Evolutionary conservation across 2,113 vertebrate species (phyloP).

Genomic region (Ailuropoda melanoleuca): DNA sequence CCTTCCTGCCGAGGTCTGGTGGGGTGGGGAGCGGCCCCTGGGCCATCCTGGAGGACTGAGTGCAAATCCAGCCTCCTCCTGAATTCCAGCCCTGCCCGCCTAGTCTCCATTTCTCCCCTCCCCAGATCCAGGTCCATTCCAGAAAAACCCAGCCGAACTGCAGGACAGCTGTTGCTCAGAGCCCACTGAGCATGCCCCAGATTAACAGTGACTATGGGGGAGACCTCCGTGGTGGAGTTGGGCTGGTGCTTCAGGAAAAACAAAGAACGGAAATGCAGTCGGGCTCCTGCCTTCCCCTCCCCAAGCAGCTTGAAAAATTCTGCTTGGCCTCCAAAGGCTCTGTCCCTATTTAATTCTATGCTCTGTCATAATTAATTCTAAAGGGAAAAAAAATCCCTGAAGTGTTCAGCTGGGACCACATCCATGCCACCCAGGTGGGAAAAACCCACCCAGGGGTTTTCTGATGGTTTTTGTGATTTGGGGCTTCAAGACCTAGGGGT

Average conservation of each 20-base stretch:
- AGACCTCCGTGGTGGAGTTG: accelerated
- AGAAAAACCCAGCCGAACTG: neutral
- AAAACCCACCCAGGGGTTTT: neutral
- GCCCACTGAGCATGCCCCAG: neutral
- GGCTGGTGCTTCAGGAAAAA: accelerated
- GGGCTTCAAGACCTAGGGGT: constrained; percentile 62
- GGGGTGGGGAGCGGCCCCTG: neutral
- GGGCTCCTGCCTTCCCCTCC: neutral
- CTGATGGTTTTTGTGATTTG: constrained; percentile 58
- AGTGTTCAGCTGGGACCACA: neutral
- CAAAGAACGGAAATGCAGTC: neutral
- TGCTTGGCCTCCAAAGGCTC: constrained; percentile 42
- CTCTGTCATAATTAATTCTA: neutral
- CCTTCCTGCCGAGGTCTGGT: neutral
- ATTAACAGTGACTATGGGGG: neutral
- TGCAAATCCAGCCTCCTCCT: neutral
- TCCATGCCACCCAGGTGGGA: neutral
- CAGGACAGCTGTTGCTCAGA: neutral
- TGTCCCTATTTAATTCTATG: no score
- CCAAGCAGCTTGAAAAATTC: neutral
- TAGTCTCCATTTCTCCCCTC: neutral
- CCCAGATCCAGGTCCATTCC: neutral
- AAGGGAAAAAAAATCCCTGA: constrained; percentile 58
- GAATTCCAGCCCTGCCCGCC: neutral
- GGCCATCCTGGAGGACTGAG: accelerated